Evolutionary conservation across 2,888 invertebrate species (phyloP), one percentile per base, ranked within the genome.

Genomic region (Aphodius sticticus): DNA sequence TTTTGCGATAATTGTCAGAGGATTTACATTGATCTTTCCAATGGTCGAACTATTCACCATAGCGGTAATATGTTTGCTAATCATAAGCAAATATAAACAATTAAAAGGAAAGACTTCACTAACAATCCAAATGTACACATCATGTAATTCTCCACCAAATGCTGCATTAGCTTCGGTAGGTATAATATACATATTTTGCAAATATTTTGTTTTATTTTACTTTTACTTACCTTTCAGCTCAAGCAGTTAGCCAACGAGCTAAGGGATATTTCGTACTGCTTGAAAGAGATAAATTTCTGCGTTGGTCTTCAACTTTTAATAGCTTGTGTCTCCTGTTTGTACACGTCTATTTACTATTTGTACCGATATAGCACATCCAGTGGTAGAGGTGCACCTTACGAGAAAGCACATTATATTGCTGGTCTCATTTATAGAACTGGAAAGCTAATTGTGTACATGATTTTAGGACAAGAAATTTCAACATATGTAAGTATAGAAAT

Each of bases 291-390:
- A 16, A 84, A 84, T 76, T 74, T 69, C 12, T 82, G 81, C 71
- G 76, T 81, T 12, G 84, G 84, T 7, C 76, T 84, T 6, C 84
- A 84, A 79, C 70, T 84, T 69, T 76, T 84, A 16, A 76, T 82
- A 3, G 81, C 81, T 69, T 81, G 80, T 35, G 81, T 81, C 7
- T 81, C 83, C 12, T 81, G 83, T 74, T 79, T 84, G 26, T 84
- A 81, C 75, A 81, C 82, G 1, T 81, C 82, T n/a, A 81, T 84
- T 15, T 84, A 83, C 78, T 83, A 83, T 77, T 78, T 84, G 69
- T 84, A 82, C 77, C 81, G 84, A n/a, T 83, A 82, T 38, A 81
- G 82, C 71, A 84, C 83, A n/a, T 79, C 81, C 1, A 77, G 81
- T 16, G 76, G 80, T 12, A 35, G 74, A 26, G 36, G 36, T n/a